Conservation (phyloP, 2,797 vertebrate genomes). For the Leuciscus waleckii region DNA sequence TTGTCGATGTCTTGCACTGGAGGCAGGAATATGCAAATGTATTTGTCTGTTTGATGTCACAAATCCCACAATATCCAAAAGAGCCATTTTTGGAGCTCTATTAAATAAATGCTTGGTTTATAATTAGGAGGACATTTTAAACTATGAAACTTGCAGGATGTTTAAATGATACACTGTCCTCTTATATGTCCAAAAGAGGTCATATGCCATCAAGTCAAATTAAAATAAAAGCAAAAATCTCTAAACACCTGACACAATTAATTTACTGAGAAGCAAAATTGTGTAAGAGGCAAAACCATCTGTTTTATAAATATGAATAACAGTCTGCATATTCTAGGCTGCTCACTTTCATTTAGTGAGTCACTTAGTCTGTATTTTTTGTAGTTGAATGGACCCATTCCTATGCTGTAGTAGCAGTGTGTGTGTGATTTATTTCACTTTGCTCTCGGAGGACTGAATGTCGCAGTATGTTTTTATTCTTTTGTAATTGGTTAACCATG, state of each 20-base stretch:
- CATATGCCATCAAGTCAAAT: background rate
- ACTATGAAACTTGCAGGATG: no score
- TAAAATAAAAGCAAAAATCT: background rate
- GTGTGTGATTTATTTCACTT: slow-evolving; percentile 27
- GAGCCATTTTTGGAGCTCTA: background rate
- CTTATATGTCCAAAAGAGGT: background rate
- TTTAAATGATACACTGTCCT: background rate
- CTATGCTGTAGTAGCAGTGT: slow-evolving; percentile 12
- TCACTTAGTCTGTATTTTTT: slow-evolving; percentile 23
- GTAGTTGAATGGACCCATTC: slow-evolving; percentile 36
- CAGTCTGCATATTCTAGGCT: background rate
- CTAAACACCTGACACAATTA: background rate
- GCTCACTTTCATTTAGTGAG: slow-evolving; percentile 1
- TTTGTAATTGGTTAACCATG: slow-evolving; percentile 68
- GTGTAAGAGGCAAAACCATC: background rate
- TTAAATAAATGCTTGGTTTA: background rate
- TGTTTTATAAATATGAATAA: background rate
- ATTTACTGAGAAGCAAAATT: background rate
- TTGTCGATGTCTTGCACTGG: no score
- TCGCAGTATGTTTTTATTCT: slow-evolving; percentile 61
- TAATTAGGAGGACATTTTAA: background rate
- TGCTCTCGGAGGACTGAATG: slow-evolving; percentile 22
- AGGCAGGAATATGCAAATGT: background rate
- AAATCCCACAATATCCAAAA: background rate
- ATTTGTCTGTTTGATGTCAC: background rate